Conservation (phyloP, 2,113 vertebrate species). For the Myocastor coypus region DNA sequence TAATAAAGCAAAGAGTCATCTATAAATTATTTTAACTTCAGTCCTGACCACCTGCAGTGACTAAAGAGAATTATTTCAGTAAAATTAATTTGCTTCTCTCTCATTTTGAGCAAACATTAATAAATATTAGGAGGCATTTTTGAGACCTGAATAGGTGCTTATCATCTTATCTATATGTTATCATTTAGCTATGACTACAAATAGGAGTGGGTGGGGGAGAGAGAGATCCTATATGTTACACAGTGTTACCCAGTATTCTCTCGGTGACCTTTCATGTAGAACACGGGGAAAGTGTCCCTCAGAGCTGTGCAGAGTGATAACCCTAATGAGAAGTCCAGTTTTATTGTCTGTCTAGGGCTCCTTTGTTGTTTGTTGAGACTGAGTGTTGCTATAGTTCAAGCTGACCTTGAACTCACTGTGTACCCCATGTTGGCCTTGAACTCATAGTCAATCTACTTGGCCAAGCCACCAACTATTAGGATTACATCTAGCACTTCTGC, state of each 20-base stretch:
- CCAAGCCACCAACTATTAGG: background rate
- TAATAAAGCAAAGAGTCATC: background rate
- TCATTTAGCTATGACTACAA: background rate
- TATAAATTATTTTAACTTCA: constrained; percentile 26
- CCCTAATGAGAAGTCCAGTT: background rate
- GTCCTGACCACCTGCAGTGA: background rate
- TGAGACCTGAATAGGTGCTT: background rate
- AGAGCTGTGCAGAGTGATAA: background rate
- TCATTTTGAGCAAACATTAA: background rate
- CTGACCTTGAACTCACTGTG: background rate
- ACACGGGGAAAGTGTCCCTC: background rate
- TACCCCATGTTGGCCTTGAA: background rate
- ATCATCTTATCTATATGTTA: background rate
- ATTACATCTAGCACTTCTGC: background rate
- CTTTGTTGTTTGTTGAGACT: background rate
- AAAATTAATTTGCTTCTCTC: constrained; percentile 6
- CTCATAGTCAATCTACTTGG: background rate
- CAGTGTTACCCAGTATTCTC: background rate
- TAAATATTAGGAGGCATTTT: background rate
- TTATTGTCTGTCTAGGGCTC: background rate
- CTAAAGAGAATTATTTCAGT: background rate
- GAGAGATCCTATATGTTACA: background rate
- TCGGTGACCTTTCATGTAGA: background rate
- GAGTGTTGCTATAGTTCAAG: background rate
- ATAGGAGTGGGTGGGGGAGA: background rate